phyloP scores from a whole-genome alignment of 2,888 invertebrate genomes.

The Drosophila mayaguana region DNA sequence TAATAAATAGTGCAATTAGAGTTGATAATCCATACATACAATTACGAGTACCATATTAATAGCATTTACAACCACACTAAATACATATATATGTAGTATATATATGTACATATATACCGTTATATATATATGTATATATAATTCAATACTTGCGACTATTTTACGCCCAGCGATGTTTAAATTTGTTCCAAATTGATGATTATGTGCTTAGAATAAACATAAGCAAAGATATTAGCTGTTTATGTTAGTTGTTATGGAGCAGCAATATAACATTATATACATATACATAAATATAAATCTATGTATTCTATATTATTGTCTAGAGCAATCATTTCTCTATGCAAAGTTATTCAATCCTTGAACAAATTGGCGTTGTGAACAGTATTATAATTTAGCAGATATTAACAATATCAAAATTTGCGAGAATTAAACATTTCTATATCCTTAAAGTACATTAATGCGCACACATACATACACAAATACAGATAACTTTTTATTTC shows the following conservation, averaged over 20 bases:
- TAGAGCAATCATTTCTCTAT: constrained; percentile 54
- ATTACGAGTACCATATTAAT: constrained; percentile 57
- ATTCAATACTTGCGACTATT: constrained; percentile 70
- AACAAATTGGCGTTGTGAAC: constrained; percentile 74
- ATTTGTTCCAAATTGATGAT: constrained; percentile 67
- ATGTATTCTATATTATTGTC: constrained; percentile 53
- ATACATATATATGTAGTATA: constrained; percentile 23
- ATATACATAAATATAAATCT: constrained; percentile 36
- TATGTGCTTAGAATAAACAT: too few species aligned
- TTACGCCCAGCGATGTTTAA: constrained; percentile 77
- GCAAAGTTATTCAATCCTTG: constrained; percentile 64
- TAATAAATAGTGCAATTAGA: constrained; percentile 73
- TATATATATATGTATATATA: too few species aligned
- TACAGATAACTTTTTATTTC: constrained; percentile 28
- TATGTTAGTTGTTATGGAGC: constrained; percentile 75
- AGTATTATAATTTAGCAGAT: constrained; percentile 74
- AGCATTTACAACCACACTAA: constrained; percentile 48
- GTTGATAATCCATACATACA: constrained; percentile 61
- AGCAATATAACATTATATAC: constrained; percentile 60
- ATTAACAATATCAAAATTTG: constrained; percentile 54
- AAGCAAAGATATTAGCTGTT: constrained; percentile 74
- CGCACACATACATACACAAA: constrained; percentile 27
- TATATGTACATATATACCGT: constrained; percentile 1
- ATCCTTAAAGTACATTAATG: constrained; percentile 49
- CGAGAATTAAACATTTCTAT: constrained; percentile 58